Evolutionary conservation across 2,888 invertebrate species (phyloP).

Genomic region (Polyommatus iphigenia): DNA sequence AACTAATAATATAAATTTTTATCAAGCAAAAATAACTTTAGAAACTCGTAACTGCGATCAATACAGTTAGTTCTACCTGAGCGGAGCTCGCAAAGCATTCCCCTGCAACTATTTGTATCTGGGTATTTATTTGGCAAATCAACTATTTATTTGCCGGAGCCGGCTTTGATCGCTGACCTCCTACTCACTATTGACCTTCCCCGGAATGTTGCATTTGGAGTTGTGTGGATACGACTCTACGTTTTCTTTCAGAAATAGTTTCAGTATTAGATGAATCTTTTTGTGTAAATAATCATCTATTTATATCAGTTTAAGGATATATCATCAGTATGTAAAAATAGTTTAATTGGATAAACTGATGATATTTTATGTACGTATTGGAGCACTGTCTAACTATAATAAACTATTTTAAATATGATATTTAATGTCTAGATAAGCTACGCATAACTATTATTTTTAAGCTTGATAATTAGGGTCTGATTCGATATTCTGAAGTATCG

Average conservation of each 20-base stretch:
- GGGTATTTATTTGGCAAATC: conserved; percentile 75
- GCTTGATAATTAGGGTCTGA: too few relatives aligned
- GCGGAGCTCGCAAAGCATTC: conserved; percentile 51
- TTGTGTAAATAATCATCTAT: too few relatives aligned
- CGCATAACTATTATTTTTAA: too few relatives aligned
- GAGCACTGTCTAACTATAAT: too few relatives aligned
- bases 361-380: too few relatives aligned
- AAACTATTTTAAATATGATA: too few relatives aligned
- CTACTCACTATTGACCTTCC: conserved; percentile 64
- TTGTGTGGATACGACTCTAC: conserved; percentile 47
- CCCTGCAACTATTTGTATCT: conserved; percentile 62
- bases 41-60: conserved; percentile 30
- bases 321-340: too few relatives aligned
- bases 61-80: conserved; percentile 30
- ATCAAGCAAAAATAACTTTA: not conserved
- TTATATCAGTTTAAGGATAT: too few relatives aligned
- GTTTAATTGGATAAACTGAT: too few relatives aligned
- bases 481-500: too few relatives aligned
- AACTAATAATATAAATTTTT: too few relatives aligned
- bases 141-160: conserved; percentile 77
- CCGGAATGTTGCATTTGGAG: conserved; percentile 51
- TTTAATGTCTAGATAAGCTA: too few relatives aligned
- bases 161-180: conserved; percentile 73
- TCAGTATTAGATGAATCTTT: not conserved
- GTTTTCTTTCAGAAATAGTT: not conserved